phyloP scores from a whole-genome alignment of 2,113 vertebrate species.

The Felis chaus region DNA sequence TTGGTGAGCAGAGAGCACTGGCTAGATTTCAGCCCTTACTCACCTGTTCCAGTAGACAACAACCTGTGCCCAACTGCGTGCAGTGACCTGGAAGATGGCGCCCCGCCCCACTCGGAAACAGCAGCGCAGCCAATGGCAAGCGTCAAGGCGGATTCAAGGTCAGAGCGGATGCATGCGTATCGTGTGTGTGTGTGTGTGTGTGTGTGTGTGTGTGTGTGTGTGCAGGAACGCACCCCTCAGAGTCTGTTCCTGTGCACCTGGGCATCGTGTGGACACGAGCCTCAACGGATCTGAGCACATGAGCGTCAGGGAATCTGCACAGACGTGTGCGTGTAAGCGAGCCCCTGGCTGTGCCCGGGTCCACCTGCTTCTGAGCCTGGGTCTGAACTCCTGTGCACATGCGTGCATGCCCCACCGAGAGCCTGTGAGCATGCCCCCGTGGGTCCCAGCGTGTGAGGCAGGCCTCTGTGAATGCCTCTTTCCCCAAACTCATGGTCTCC shows the following conservation, averaged over 20 bases:
- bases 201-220: fast-evolving
- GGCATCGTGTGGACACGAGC: too few relatives aligned
- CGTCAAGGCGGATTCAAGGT: neutral
- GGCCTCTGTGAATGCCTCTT: neutral
- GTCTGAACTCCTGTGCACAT: neutral
- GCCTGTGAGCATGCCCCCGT: fast-evolving
- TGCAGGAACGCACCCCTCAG: neutral
- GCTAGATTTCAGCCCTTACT: slow-evolving; percentile 33
- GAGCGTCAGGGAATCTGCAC: neutral
- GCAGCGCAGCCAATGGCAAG: neutral
- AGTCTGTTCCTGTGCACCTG: neutral
- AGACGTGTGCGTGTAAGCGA: fast-evolving
- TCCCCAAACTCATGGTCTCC: neutral
- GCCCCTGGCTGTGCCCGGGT: neutral
- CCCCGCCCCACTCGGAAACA: neutral
- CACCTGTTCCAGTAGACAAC: slow-evolving; percentile 49
- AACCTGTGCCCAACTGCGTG: neutral
- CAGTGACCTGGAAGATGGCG: neutral
- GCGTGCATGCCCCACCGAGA: neutral
- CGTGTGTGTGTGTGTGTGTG: neutral
- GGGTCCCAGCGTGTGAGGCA: neutral
- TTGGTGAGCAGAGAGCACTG: neutral
- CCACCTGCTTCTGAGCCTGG: neutral
- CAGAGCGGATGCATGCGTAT: neutral
- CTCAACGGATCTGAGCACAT: neutral